Evolutionary conservation across 1,140 invertebrate genomes (phyloP), one percentile per base, ranked within the genome.

Genomic region (Drosophila watanabei): DNA sequence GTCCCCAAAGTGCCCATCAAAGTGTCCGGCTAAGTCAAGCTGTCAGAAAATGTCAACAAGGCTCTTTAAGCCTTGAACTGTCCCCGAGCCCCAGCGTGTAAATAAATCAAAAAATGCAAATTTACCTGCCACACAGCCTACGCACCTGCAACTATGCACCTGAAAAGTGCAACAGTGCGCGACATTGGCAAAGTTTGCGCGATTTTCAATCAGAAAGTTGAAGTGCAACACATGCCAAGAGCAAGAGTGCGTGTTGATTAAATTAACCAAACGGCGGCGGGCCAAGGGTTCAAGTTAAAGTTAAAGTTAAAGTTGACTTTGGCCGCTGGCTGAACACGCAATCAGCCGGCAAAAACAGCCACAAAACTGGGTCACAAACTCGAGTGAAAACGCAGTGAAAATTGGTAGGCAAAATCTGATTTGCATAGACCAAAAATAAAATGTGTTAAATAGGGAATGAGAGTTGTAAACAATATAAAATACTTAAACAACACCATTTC

Each of bases 251-350:
- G 88, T 91, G 88, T 82, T 88, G 81, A 92, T 91, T 80, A 77
- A 91, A 91, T 91, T 91, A 91, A 88, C 83, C 72, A 66, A 80
- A 60, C 24, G 20, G 33, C 16, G 35, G 73, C 16, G 35, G 73
- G 82, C 72, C 65, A 28, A 46, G 78, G 81, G 84, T 75, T 79
- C 64, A 68, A 77, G 82, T 69, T 76, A 63, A 80, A 79, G 78
- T 69, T 89, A 68, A 89, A 80, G 86, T 82, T 90, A 81, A 80
- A 86, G 82, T 81, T 81, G 86, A 89, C 86, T 85, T 89, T 87
- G 82, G 71, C 79, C 68, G 79, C 60, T 72, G 46, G 64, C 73
- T 63, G 68, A 64, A 70, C 86, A 90, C 86, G 86, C 86, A 90
- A 90, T 86, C 75, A 77, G 65, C 71, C 82, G 82, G 81, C 79